These are phyloP conservation scores for Bombus sylvicola DNA, from an alignment of 1,140 invertebrate species.

Conservation along the genomic window DNA sequence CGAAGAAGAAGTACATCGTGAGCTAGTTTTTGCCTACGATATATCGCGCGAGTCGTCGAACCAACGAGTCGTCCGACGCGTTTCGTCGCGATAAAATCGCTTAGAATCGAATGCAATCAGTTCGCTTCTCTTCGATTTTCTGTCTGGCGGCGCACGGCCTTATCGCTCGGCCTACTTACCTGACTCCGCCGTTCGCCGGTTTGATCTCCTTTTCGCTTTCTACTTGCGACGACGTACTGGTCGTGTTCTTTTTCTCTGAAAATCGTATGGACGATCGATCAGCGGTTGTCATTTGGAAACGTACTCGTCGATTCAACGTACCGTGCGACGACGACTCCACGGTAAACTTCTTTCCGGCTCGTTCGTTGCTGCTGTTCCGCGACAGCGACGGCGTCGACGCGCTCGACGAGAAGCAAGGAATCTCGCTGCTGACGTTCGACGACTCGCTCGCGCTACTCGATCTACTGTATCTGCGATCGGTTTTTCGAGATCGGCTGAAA, in stretches of 20 bases:
- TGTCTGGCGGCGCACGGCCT: conserved; percentile 19
- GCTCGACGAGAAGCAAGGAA: conserved; percentile 80
- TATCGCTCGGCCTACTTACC: conserved; percentile 72
- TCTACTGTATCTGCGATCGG: conserved; percentile 77
- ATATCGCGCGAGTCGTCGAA: background rate
- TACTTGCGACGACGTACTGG: conserved; percentile 61
- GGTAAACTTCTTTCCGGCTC: conserved; percentile 70
- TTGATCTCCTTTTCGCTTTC: conserved; percentile 80
- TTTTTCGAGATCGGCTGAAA: conserved; percentile 77
- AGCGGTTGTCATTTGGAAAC: background rate
- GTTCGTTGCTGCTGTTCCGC: conserved; percentile 79
- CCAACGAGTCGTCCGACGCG: background rate
- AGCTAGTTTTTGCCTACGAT: background rate
- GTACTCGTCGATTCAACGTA: conserved; percentile 46
- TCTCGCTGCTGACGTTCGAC: conserved; percentile 80
- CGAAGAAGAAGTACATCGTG: background rate
- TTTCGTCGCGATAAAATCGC: background rate
- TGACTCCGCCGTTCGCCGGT: conserved; percentile 64
- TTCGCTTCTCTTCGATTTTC: conserved; percentile 12
- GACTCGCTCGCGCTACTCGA: conserved; percentile 81
- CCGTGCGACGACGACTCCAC: conserved; percentile 68
- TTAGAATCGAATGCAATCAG: background rate
- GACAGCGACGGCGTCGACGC: conserved; percentile 80
- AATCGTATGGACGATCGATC: conserved; percentile 17
- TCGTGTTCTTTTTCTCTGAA: conserved; percentile 76